Percentiles rank a stretch among this genome's conserved stretches.
These are phyloP conservation scores for Malacoctenus gilli DNA, from an alignment of 2,797 vertebrate genomes.

Conservation along the genomic window DNA sequence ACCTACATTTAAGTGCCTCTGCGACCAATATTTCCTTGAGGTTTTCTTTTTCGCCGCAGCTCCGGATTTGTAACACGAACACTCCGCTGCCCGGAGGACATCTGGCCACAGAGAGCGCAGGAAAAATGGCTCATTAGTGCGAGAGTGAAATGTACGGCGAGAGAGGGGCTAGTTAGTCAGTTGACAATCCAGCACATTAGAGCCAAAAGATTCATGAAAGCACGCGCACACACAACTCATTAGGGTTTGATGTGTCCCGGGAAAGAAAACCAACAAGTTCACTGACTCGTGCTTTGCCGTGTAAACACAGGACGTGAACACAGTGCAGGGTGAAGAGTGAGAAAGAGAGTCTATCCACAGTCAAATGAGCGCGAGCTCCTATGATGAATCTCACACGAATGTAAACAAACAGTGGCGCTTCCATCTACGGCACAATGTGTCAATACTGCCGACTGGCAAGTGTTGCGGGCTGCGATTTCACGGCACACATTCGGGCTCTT, in stretches of 20 bases:
- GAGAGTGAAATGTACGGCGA: constrained; percentile 43
- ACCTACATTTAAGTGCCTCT: constrained; percentile 17
- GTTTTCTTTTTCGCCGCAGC: constrained; percentile 37
- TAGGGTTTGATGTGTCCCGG: constrained; percentile 28
- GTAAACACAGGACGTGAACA: constrained; percentile 29
- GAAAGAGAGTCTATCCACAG: constrained; percentile 23
- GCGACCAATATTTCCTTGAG: constrained; percentile 21
- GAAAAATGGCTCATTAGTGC: constrained; percentile 65
- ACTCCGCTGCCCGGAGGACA: constrained; percentile 43
- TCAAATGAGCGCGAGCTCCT: constrained; percentile 26
- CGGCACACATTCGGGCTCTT: constrained; percentile 36
- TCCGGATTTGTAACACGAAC: constrained; percentile 35
- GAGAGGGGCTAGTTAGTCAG: constrained; percentile 52
- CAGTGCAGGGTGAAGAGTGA: constrained; percentile 7
- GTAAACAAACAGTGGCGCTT: constrained; percentile 11
- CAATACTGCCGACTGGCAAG: constrained; percentile 43
- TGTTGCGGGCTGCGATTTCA: constrained; percentile 53
- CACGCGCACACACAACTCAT: constrained; percentile 37
- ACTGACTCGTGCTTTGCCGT: constrained; percentile 13
- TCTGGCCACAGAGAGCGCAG: constrained; percentile 44
- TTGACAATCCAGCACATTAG: constrained; percentile 45
- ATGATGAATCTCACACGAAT: constrained; percentile 9
- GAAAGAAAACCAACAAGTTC: constrained; percentile 39
- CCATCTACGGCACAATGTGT: constrained; percentile 36
- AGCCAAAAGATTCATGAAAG: constrained; percentile 41